A percentile compares a stretch with the other conserved stretches of the same genome.
Evolutionary conservation across 1,140 invertebrate genomes (phyloP).

Genomic region (Piezodorus guildinii): DNA sequence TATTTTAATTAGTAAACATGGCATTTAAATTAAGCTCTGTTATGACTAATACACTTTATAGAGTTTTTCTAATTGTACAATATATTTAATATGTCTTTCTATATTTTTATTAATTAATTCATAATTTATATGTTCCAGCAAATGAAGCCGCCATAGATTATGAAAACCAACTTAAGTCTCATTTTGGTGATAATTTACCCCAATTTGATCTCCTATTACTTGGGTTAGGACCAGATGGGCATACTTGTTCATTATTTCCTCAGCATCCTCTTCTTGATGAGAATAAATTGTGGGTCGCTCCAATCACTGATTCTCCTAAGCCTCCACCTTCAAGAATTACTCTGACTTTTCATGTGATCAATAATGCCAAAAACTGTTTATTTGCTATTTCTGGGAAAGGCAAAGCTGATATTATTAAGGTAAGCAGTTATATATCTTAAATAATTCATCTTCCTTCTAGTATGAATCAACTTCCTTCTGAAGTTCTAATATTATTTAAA

Average conservation of each 20-base stretch:
- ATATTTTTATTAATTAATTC: background rate
- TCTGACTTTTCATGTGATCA: slow-evolving; percentile 84
- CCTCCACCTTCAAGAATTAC: slow-evolving; percentile 85
- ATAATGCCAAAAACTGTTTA: slow-evolving; percentile 69
- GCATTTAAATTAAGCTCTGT: too few species aligned
- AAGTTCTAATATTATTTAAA: too few species aligned
- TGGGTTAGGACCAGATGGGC: slow-evolving; percentile 96
- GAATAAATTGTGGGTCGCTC: slow-evolving; percentile 56
- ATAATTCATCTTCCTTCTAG: too few species aligned
- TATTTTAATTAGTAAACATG: too few species aligned
- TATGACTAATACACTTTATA: background rate
- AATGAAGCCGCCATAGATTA: slow-evolving; percentile 75
- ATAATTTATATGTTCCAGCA: slow-evolving; percentile 39
- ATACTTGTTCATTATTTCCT: slow-evolving; percentile 96
- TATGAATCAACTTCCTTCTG: too few species aligned
- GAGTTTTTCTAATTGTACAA: background rate
- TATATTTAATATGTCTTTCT: background rate
- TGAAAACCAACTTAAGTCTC: slow-evolving; percentile 47
- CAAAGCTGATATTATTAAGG: slow-evolving; percentile 85
- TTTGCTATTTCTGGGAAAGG: slow-evolving; percentile 72
- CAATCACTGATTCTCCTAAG: slow-evolving; percentile 89
- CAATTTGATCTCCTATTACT: slow-evolving; percentile 80
- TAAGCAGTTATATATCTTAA: slow-evolving; percentile 31
- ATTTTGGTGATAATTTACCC: slow-evolving; percentile 50
- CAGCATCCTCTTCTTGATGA: slow-evolving; percentile 62